phyloP scores from a whole-genome alignment of 2,113 vertebrate genomes.

The Euleptes europaea region DNA sequence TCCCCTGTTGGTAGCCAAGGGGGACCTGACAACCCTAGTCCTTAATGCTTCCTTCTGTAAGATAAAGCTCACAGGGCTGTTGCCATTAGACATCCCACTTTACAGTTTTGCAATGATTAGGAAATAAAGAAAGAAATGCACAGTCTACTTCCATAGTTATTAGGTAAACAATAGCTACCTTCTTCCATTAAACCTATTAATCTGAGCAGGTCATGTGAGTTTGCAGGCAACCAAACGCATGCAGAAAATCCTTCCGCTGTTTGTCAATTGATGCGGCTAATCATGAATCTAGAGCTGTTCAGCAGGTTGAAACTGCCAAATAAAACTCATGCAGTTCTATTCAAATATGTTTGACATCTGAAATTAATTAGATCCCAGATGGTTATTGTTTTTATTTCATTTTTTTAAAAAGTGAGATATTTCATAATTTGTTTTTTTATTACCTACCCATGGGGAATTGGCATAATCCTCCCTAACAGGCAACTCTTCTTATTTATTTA shows the following conservation, averaged over 20 bases:
- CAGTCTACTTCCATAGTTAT: background rate
- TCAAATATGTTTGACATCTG: conserved; percentile 15
- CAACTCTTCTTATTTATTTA: conserved; percentile 7
- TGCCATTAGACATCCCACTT: background rate
- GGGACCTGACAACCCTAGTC: too few species aligned
- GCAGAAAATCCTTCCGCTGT: background rate
- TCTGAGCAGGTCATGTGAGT: background rate
- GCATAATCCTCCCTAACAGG: background rate
- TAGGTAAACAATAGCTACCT: background rate
- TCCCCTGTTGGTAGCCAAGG: too few species aligned
- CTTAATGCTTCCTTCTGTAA: background rate
- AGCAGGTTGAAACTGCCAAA: conserved; percentile 13
- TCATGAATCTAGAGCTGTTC: background rate
- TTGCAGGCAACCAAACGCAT: background rate
- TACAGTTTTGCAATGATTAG: background rate
- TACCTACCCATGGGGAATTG: conserved; percentile 14
- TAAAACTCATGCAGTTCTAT: background rate
- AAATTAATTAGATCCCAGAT: conserved; percentile 25
- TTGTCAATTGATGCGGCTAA: conserved; percentile 20
- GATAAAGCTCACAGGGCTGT: background rate
- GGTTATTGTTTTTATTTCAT: background rate
- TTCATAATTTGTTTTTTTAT: conserved; percentile 19
- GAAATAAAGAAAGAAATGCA: background rate
- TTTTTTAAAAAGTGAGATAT: conserved; percentile 14
- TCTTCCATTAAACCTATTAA: background rate